A percentile compares a stretch with the other conserved stretches of the same genome.
Evolutionary conservation across 2,113 vertebrate species (phyloP).

Genomic region (Ptychochromis oligacanthus): DNA sequence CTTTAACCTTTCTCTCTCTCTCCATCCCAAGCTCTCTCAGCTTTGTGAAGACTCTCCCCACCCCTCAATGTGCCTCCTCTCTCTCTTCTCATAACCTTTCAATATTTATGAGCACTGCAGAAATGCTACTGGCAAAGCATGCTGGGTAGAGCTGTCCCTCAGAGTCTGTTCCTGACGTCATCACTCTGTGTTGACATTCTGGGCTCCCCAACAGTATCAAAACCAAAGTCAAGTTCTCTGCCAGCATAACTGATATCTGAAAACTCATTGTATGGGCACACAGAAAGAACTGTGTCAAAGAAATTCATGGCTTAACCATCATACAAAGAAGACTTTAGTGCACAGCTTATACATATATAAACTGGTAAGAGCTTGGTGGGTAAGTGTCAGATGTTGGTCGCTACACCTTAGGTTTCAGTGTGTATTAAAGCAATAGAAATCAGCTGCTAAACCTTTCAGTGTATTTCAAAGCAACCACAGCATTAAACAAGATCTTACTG

Average conservation of each 20-base stretch:
- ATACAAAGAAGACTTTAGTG: neutral
- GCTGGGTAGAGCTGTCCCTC: conserved; percentile 67
- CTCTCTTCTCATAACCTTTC: conserved; percentile 54
- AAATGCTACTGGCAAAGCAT: conserved; percentile 69
- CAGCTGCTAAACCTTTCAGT: neutral
- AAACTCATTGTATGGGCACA: conserved; percentile 3
- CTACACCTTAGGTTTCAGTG: neutral
- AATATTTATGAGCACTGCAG: conserved; percentile 82
- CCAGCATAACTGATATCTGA: conserved; percentile 11
- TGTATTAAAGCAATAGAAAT: neutral
- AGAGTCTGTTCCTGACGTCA: conserved; percentile 65
- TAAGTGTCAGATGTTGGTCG: neutral
- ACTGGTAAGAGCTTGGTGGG: neutral
- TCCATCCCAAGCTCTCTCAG: neutral
- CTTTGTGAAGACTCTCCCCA: neutral
- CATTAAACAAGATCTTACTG: neutral
- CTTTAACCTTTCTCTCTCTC: conserved; percentile 4
- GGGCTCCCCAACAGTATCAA: conserved; percentile 23
- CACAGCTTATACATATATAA: neutral
- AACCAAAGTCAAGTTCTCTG: conserved; percentile 19
- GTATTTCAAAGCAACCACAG: neutral
- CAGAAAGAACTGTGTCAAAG: neutral
- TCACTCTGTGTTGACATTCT: conserved; percentile 43
- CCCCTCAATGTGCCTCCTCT: conserved; percentile 15
- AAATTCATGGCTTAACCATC: neutral